Percentiles rank a stretch among this genome's conserved stretches.
These are phyloP conservation scores for Philotrypesis tridentata DNA, from an alignment of 1,140 invertebrate genomes.

Conservation along the genomic window DNA sequence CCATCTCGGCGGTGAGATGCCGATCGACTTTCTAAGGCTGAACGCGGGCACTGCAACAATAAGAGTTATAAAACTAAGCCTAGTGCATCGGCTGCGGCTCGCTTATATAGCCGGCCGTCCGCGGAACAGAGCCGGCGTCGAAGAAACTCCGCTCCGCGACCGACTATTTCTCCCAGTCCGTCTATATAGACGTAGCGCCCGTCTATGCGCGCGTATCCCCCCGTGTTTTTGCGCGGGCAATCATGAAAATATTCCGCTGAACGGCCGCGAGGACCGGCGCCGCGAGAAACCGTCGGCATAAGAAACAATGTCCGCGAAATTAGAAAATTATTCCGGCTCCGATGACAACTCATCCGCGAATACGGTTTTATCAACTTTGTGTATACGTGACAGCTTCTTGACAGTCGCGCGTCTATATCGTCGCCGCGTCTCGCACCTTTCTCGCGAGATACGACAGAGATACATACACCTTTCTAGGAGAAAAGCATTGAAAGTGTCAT, in stretches of 20 bases:
- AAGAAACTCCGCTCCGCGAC: conserved; percentile 10
- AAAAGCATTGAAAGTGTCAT: no score
- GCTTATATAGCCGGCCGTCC: conserved; percentile 15
- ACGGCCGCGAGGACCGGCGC: neutral
- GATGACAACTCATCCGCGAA: neutral
- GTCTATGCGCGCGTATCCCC: neutral
- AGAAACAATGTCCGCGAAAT: neutral
- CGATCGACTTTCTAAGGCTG: conserved; percentile 16
- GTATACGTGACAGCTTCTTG: no score
- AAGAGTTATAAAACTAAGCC: conserved; percentile 21
- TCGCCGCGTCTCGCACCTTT: no score
- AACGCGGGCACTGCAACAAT: conserved; percentile 18
- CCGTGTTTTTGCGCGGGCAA: neutral
- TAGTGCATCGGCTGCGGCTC: no score
- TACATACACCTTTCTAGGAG: no score
- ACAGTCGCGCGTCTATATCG: no score
- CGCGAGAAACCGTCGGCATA: no score
- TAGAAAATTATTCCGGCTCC: neutral
- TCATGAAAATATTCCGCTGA: neutral
- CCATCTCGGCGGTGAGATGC: conserved; percentile 47
- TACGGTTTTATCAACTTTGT: neutral
- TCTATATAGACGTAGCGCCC: no score
- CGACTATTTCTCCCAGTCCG: neutral
- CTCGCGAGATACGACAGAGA: no score
- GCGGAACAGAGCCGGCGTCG: neutral